These are phyloP conservation scores for Chloroceryle aenea DNA, from an alignment of 2,113 vertebrate genomes.

Conservation along the genomic window DNA sequence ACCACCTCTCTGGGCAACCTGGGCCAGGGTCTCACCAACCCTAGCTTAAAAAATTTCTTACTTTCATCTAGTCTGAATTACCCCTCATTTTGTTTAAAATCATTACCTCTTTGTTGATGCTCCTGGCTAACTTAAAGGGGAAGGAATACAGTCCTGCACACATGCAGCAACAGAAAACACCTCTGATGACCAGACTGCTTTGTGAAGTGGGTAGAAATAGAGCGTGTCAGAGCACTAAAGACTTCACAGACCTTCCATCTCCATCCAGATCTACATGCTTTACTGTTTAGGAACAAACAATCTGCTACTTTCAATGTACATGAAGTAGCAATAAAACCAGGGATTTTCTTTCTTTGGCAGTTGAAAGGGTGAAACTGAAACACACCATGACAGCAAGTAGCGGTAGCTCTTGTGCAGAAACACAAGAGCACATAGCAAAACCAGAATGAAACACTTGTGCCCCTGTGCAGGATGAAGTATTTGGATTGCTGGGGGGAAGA, in stretches of 20 bases:
- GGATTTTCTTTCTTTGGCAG: background rate
- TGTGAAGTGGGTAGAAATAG: rapidly evolving
- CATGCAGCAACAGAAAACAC: background rate
- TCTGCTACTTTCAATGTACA: background rate
- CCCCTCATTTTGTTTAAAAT: background rate
- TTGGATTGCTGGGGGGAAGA: background rate
- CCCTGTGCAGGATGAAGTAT: background rate
- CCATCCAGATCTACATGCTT: background rate
- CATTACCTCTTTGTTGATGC: background rate
- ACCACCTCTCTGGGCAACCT: background rate
- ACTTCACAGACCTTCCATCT: background rate
- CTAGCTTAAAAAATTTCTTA: background rate
- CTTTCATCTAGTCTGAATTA: background rate
- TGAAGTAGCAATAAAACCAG: background rate
- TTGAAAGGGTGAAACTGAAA: background rate
- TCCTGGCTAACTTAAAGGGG: background rate
- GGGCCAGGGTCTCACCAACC: background rate
- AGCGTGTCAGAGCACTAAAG: background rate
- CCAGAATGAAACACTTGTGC: background rate
- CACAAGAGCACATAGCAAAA: background rate
- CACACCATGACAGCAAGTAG: background rate
- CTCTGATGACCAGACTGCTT: background rate
- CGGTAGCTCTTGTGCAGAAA: too few species aligned
- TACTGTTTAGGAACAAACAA: background rate
- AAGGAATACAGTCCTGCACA: background rate